Evolutionary conservation across 2,888 invertebrate genomes (phyloP).

Genomic region (Torymus texanus): DNA sequence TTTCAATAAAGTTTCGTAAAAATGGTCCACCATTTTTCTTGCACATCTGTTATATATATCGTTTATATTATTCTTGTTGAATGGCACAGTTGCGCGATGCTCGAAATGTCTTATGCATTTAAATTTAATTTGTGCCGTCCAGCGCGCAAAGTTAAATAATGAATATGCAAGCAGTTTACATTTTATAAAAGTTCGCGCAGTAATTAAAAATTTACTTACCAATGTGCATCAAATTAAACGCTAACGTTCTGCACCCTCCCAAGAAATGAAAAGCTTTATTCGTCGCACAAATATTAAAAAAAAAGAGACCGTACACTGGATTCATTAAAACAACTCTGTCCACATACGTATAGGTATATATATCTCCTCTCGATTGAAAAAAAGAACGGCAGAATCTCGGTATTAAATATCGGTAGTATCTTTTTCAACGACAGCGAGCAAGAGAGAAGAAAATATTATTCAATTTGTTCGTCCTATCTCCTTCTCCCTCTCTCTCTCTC

Average conservation of each 20-base stretch:
- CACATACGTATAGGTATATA: no score
- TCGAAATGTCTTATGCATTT: not conserved
- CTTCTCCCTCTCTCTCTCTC: not conserved
- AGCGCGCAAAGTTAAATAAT: constrained; percentile 10
- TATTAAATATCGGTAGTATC: constrained; percentile 4
- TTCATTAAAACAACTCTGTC: not conserved
- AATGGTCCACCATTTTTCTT: no score
- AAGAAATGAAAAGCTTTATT: constrained; percentile 3
- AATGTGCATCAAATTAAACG: constrained; percentile 10
- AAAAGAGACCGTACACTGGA: not conserved
- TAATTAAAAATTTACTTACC: constrained; percentile 14
- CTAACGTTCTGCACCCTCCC: not conserved
- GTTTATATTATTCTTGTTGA: no score
- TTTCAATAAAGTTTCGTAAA: no score
- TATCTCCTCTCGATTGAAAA: not conserved
- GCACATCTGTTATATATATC: no score
- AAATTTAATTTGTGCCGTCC: constrained; percentile 2
- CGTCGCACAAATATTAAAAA: not conserved
- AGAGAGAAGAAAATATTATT: not conserved
- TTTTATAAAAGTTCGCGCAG: constrained; percentile 6
- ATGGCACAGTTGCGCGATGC: no score
- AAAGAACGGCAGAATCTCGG: not conserved
- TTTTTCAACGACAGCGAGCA: not conserved
- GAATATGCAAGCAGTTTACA: constrained; percentile 6
- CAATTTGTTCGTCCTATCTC: not conserved